Evolutionary conservation across 2,888 invertebrate genomes (phyloP).

Genomic region (Erebia palarica): DNA sequence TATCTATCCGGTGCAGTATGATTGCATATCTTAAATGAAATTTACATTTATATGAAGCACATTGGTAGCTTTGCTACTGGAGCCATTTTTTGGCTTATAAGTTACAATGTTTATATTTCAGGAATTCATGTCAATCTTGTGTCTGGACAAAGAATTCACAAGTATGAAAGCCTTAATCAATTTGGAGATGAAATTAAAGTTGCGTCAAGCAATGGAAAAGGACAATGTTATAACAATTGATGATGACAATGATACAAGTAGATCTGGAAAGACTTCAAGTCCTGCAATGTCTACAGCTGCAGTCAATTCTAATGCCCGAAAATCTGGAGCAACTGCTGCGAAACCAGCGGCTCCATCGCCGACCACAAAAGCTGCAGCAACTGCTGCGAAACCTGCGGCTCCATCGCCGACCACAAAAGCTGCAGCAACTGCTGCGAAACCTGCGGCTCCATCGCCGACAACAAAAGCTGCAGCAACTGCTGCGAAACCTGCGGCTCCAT

Average conservation of each 20-base stretch:
- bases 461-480: neutral
- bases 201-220: slow-evolving; percentile 8
- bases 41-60: no score
- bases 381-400: neutral
- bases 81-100: neutral
- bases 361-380: neutral
- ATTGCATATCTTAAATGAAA: no score
- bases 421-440: neutral
- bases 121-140: slow-evolving; percentile 29
- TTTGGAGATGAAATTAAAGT: slow-evolving; percentile 23
- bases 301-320: neutral
- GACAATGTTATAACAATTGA: slow-evolving; percentile 5
- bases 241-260: neutral
- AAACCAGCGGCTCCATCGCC: neutral
- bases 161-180: slow-evolving; percentile 24
- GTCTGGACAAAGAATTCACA: slow-evolving; percentile 33
- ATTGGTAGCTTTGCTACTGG: no score
- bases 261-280: neutral
- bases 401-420: neutral
- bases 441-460: neutral
- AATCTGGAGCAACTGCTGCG: neutral
- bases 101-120: slow-evolving; percentile 26
- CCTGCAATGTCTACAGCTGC: neutral
- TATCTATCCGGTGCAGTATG: no score
- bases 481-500: neutral